Percentiles rank a stretch among this genome's conserved stretches.
phyloP scores from a whole-genome alignment of 2,888 invertebrate species.

The Andrena fulva region DNA sequence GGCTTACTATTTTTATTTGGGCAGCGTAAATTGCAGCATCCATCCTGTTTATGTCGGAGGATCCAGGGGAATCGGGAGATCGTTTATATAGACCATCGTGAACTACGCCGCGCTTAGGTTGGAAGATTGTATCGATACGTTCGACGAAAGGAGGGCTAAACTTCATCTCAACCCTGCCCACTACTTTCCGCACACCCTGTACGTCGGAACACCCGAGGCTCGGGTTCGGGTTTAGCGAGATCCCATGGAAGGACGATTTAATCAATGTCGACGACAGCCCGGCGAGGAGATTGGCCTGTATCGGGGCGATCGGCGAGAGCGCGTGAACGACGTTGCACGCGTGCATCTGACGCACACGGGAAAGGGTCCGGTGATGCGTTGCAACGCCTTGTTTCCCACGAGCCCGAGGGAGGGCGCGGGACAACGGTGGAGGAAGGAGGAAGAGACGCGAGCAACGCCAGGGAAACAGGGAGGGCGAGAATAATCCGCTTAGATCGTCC shows the following conservation, averaged over 20 bases:
- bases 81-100: not conserved
- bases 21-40: slow-evolving; percentile 30
- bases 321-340: slow-evolving; percentile 45
- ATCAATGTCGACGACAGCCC: slow-evolving; percentile 37
- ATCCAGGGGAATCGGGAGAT: not conserved
- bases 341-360: slow-evolving; percentile 18
- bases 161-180: not conserved
- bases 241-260: slow-evolving; percentile 37
- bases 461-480: slow-evolving; percentile 14
- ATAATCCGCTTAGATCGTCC: slow-evolving; percentile 74
- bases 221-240: slow-evolving; percentile 19
- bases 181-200: not conserved
- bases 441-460: slow-evolving; percentile 16
- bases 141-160: not conserved
- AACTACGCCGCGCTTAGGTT: not conserved
- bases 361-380: slow-evolving; percentile 30
- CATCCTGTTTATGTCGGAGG: not conserved
- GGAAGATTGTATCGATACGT: no score
- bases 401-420: slow-evolving; percentile 18
- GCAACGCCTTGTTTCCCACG: slow-evolving; percentile 69
- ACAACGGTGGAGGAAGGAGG: slow-evolving; percentile 24
- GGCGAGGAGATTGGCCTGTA: slow-evolving; percentile 30
- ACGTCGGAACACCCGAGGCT: not conserved
- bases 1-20: slow-evolving; percentile 41
- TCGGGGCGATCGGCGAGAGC: slow-evolving; percentile 32